Conservation (phyloP, 2,888 invertebrate genomes). For the Stenchaetothrips biformis region DNA sequence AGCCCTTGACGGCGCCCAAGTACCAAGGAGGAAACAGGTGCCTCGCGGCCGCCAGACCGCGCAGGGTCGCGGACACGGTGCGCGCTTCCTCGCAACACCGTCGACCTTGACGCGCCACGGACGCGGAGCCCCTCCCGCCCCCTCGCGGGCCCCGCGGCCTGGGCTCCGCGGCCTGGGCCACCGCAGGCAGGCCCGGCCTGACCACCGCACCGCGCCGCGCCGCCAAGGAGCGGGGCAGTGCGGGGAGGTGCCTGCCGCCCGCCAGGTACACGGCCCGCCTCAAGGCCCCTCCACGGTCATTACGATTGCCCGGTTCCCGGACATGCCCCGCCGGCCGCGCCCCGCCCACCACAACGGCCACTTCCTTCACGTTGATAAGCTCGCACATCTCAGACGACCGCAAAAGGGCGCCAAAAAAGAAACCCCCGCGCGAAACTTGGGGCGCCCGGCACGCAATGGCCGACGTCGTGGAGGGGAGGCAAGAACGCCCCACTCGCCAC, state of each 20-base stretch:
- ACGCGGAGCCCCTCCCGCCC: background rate
- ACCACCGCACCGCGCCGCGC: background rate
- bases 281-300: background rate
- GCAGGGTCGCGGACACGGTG: background rate
- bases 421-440: too few species aligned
- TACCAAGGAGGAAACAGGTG: background rate
- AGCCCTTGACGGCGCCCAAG: background rate
- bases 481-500: too few species aligned
- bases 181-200: background rate
- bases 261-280: background rate
- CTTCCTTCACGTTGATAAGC: too few species aligned
- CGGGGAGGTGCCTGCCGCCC: background rate
- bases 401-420: too few species aligned
- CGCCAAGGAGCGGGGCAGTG: background rate
- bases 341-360: background rate
- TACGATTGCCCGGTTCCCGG: conserved; percentile 17
- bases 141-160: background rate
- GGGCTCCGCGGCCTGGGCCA: background rate
- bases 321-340: background rate
- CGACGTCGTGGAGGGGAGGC: too few species aligned
- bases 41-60: too few species aligned
- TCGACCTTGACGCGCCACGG: conserved; percentile 6
- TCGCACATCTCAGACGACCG: too few species aligned
- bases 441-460: too few species aligned
- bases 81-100: background rate